Percentiles rank a stretch among this genome's conserved stretches.
These are phyloP conservation scores for Guaruba guarouba DNA, from an alignment of 2,113 vertebrate species.

Conservation along the genomic window DNA sequence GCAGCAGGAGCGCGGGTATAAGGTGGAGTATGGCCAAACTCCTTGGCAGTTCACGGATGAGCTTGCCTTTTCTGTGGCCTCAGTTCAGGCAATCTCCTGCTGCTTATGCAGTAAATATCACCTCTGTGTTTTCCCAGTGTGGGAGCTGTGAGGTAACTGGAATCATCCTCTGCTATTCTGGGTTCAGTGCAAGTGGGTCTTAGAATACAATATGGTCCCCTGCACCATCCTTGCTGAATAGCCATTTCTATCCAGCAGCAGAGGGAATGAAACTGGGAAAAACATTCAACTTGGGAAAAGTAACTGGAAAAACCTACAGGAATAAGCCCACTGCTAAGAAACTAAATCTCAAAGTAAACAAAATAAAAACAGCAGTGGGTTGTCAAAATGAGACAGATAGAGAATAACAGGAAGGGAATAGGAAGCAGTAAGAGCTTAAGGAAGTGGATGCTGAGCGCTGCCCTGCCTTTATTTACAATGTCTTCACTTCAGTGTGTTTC, in stretches of 20 bases:
- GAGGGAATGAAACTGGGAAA: too few relatives aligned
- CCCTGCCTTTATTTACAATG: neutral
- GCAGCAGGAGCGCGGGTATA: neutral
- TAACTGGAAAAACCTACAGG: neutral
- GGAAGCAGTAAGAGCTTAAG: constrained; percentile 13
- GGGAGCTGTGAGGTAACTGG: neutral
- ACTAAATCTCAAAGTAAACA: constrained; percentile 25
- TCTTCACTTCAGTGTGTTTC: neutral
- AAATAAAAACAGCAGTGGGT: neutral
- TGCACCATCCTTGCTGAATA: neutral
- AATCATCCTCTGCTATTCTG: neutral
- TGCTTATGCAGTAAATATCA: neutral
- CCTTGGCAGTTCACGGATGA: neutral
- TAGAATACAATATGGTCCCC: neutral
- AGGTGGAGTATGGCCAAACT: neutral
- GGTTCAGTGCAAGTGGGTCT: neutral
- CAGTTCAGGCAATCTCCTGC: neutral
- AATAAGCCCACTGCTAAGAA: neutral
- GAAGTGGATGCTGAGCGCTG: neutral
- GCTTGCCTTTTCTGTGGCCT: neutral
- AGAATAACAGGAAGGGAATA: constrained; percentile 47
- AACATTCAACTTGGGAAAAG: neutral
- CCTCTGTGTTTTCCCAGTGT: neutral
- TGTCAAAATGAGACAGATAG: neutral
- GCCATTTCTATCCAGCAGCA: neutral